A percentile compares a stretch with the other conserved stretches of the same genome.
phyloP scores from a whole-genome alignment of 2,888 invertebrate species.

The Dilophus febrilis region DNA sequence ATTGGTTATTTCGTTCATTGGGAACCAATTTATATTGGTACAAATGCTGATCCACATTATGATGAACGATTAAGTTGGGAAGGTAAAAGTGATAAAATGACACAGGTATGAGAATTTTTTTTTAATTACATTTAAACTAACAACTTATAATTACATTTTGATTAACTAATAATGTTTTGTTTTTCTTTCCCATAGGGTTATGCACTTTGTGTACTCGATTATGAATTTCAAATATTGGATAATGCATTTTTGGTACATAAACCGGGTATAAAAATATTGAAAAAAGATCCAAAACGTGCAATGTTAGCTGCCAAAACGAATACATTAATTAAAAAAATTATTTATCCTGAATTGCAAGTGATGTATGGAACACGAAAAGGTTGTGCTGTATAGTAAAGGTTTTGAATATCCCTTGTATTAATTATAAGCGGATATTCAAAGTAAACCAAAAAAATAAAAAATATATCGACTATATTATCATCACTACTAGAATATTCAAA shows the following conservation, averaged over 20 bases:
- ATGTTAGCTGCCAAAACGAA: constrained; percentile 61
- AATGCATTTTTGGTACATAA: constrained; percentile 87
- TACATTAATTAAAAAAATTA: constrained; percentile 56
- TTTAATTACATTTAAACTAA: constrained; percentile 5
- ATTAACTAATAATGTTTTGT: constrained; percentile 1
- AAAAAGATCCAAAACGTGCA: constrained; percentile 60
- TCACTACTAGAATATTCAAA: no score
- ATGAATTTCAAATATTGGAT: constrained; percentile 83
- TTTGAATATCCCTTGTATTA: constrained; percentile 11
- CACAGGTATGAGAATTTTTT: constrained; percentile 46
- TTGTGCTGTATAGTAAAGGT: constrained; percentile 50
- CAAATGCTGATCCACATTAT: constrained; percentile 72
- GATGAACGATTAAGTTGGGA: constrained; percentile 90
- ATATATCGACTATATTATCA: no score
- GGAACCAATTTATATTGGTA: constrained; percentile 90
- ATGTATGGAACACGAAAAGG: constrained; percentile 66
- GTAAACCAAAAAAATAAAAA: no score
- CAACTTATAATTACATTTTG: constrained; percentile 4
- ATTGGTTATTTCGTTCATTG: constrained; percentile 64
- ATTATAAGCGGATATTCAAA: no score
- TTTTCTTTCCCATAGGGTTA: constrained; percentile 51
- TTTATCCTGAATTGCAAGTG: constrained; percentile 69
- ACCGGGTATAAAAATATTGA: constrained; percentile 75
- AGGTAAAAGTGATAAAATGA: constrained; percentile 90
- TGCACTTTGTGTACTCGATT: constrained; percentile 74